Conservation (phyloP, 1,140 invertebrate species). For the Cydia strobilella region DNA sequence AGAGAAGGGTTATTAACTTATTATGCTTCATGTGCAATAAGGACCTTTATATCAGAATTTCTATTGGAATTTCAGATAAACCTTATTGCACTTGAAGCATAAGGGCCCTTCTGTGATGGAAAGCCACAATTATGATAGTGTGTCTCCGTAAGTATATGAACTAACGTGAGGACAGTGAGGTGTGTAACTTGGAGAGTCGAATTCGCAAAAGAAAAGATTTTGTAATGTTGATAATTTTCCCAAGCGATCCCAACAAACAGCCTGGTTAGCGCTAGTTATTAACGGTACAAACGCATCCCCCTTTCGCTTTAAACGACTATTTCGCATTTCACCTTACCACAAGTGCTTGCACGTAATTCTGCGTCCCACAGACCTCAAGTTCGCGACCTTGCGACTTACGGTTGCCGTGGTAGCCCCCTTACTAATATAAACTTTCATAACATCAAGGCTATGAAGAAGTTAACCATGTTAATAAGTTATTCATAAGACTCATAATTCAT, state of each 20-base stretch:
- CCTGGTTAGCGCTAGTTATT: no score
- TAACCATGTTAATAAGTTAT: background rate
- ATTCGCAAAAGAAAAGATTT: no score
- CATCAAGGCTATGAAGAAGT: background rate
- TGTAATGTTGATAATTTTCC: no score
- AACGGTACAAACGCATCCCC: background rate
- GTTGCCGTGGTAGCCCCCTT: conserved; percentile 9
- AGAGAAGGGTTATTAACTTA: no score
- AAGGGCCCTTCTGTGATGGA: no score
- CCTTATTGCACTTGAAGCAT: no score
- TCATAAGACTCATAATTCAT: background rate
- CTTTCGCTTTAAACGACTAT: background rate
- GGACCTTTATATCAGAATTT: no score
- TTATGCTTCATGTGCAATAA: no score
- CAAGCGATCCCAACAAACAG: background rate
- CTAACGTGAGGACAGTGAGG: background rate
- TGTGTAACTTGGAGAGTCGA: no score
- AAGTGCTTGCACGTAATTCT: conserved; percentile 1
- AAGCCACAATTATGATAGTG: no score
- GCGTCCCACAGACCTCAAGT: conserved; percentile 4
- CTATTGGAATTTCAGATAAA: no score
- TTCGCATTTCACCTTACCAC: background rate
- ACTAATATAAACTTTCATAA: background rate
- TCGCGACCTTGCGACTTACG: conserved; percentile 15
- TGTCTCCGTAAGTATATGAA: no score